A percentile compares a stretch with the other conserved stretches of the same genome.
Conservation (phyloP, 2,888 invertebrate genomes). For the Dynastes grantii region DNA sequence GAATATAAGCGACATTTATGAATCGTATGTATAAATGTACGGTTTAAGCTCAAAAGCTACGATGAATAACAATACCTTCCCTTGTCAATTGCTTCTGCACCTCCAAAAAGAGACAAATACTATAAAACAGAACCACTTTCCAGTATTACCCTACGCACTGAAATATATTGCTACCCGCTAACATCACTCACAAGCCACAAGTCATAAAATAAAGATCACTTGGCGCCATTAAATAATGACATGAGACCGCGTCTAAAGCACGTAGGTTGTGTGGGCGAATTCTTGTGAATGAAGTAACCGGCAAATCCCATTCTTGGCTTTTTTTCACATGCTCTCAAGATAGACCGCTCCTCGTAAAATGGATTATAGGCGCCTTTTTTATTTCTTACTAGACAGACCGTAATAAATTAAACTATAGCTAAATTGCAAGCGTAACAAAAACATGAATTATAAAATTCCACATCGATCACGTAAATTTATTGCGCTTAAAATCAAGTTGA, state of each 20-base stretch:
- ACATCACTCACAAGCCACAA: neutral
- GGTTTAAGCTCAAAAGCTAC: no score
- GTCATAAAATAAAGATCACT: no score
- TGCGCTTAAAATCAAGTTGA: neutral
- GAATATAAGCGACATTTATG: no score
- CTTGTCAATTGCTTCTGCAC: no score
- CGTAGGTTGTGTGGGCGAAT: neutral
- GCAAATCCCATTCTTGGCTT: neutral
- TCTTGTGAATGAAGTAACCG: neutral
- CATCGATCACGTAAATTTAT: constrained; percentile 31
- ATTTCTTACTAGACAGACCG: neutral
- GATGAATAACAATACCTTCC: no score
- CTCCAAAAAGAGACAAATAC: no score
- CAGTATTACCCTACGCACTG: no score
- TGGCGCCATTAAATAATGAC: neutral
- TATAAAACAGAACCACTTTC: no score
- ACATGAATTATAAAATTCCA: constrained; percentile 26
- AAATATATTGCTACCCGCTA: no score
- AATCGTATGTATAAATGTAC: no score
- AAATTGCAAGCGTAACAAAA: neutral
- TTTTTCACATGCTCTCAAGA: neutral
- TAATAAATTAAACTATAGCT: neutral
- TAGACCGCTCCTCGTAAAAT: neutral
- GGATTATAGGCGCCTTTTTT: neutral
- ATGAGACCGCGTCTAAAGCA: neutral